phyloP scores from a whole-genome alignment of 2,797 vertebrate species.

The Enteromius radiatus region DNA sequence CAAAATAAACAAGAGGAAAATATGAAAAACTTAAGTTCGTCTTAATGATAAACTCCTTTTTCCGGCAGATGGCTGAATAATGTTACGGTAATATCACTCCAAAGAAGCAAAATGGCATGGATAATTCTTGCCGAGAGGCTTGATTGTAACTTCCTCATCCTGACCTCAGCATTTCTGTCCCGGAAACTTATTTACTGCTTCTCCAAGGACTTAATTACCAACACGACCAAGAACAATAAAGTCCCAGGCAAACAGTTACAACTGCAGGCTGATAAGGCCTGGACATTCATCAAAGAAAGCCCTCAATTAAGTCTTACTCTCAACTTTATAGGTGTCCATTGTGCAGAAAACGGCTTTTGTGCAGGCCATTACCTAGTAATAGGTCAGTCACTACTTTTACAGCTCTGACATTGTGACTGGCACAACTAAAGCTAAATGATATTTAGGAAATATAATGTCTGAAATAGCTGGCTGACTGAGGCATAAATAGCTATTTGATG shows the following conservation, averaged over 20 bases:
- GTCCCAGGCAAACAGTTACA: constrained; percentile 55
- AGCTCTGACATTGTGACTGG: constrained; percentile 16
- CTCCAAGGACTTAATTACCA: constrained; percentile 60
- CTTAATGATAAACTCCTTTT: neutral
- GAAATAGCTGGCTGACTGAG: constrained; percentile 26
- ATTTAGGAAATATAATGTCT: constrained; percentile 36
- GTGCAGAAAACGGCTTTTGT: constrained; percentile 56
- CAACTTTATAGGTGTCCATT: constrained; percentile 53
- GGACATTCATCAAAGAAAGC: constrained; percentile 52
- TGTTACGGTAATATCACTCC: neutral
- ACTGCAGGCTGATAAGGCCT: constrained; percentile 45
- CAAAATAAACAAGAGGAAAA: constrained; percentile 7
- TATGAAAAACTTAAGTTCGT: neutral
- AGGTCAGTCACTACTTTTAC: constrained; percentile 53
- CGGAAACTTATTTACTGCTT: constrained; percentile 53
- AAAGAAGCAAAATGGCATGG: constrained; percentile 10
- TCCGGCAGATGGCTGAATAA: neutral
- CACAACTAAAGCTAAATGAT: constrained; percentile 46
- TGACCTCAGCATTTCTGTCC: constrained; percentile 47
- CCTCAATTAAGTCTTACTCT: constrained; percentile 51
- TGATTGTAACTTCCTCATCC: constrained; percentile 13
- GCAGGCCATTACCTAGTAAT: constrained; percentile 57
- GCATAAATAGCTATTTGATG: constrained; percentile 27
- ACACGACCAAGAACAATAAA: constrained; percentile 59
- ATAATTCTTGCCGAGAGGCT: constrained; percentile 29